phyloP scores from a whole-genome alignment of 1,140 invertebrate species.

The Dufourea novaeangliae region DNA sequence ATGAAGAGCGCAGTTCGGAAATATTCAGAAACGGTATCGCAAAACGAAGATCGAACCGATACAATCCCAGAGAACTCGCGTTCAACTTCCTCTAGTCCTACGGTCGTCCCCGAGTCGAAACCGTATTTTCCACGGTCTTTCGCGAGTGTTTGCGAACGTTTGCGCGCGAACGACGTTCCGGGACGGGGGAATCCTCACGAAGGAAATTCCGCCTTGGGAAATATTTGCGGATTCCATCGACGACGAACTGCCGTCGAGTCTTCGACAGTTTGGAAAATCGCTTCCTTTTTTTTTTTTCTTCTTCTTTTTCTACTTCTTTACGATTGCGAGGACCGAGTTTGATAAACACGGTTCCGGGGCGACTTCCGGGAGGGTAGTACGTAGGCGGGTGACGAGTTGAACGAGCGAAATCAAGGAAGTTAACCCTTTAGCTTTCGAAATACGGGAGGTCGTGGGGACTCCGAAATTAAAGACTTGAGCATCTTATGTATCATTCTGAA shows the following conservation, averaged over 20 bases:
- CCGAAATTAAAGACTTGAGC: too few relatives aligned
- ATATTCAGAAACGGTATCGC: neutral
- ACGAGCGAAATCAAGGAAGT: neutral
- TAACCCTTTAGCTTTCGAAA: neutral
- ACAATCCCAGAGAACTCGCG: neutral
- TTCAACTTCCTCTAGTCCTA: neutral
- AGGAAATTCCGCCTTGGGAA: constrained; percentile 15
- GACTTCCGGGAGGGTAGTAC: neutral
- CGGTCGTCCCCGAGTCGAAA: constrained; percentile 11
- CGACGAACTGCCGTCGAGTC: neutral
- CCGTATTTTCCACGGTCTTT: constrained; percentile 34
- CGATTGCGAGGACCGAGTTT: neutral
- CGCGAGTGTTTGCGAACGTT: constrained; percentile 13
- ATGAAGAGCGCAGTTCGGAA: constrained; percentile 11
- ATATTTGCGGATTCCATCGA: constrained; percentile 33
- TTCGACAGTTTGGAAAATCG: neutral
- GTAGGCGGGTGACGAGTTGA: neutral
- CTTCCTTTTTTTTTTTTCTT: neutral
- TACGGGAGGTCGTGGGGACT: neutral
- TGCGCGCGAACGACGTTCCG: constrained; percentile 6
- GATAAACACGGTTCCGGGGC: neutral
- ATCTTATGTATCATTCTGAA: too few relatives aligned
- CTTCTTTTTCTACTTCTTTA: neutral
- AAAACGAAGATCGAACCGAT: neutral
- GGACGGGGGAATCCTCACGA: neutral